Evolutionary conservation across 2,888 invertebrate genomes (phyloP), one percentile per base, ranked within the genome.

Genomic region (Meteorus cinctellus): DNA sequence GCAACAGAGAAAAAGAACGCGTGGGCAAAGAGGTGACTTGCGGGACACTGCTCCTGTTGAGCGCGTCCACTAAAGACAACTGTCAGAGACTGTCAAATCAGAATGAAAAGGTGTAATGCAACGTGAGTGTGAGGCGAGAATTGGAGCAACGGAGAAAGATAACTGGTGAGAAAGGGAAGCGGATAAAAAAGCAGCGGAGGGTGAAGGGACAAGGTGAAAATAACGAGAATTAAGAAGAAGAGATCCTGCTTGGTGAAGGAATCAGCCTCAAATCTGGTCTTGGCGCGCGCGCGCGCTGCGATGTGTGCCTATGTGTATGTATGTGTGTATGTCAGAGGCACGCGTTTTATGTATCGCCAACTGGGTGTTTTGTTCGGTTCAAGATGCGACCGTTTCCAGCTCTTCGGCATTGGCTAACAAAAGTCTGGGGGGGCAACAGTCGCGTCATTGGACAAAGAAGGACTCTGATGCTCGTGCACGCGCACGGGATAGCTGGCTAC

Each of bases 251-350:
- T 82, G 84, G 84, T 65, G 83, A 84, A 87, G 86, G 86, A 86
- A 88, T 19, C 87, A 83, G 84, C 85, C 86, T 86, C 86, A 86
- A 87, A 88, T 88, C 87, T 87, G 86, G 84, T 83, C 82, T 83
- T 10, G 83, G 83, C 81, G 84, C 83, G 45, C 14, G 45, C 12
- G 45, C 45, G 45, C 12, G 48, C 24, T 24, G 24, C 24, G 0
- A 24, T 55, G 19, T 8, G 19, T 55, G 55, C 19, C 19, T 19
- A 4, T 55, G 82, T 82, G 1, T 8, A 34, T 34, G 34, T 34
- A 34, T 34, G 48, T 19, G n/a, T 55, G 82, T 82, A 34, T 34
- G 5, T 6, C 8, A 4, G 34, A 34, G 82, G 80, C 82, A 81
- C 81, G 82, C 84, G 81, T 82, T 82, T 82, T 82, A 83, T 81